Evolutionary conservation across 1,140 invertebrate species (phyloP).

Genomic region (Drosophila virilis): DNA sequence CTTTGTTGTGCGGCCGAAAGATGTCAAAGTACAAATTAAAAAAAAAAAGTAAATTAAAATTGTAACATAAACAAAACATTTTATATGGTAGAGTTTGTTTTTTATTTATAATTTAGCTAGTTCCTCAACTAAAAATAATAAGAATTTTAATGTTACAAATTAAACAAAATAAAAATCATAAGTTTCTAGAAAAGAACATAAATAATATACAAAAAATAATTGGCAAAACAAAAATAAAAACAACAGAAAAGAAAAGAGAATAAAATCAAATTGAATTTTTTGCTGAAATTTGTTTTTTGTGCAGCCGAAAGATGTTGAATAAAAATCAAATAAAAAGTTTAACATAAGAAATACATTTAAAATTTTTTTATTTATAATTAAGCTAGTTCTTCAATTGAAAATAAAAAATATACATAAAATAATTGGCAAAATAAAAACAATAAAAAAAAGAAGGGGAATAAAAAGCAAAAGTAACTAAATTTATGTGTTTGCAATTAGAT

Average conservation of each 20-base stretch:
- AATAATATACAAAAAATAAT: slow-evolving; percentile 4
- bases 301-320: slow-evolving; percentile 26
- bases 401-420: slow-evolving; percentile 32
- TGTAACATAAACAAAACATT: slow-evolving; percentile 17
- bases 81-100: slow-evolving; percentile 50
- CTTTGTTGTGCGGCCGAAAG: slow-evolving; percentile 24
- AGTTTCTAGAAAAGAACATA: slow-evolving; percentile 56
- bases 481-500: slow-evolving; percentile 39
- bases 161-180: slow-evolving; percentile 47
- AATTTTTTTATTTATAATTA: slow-evolving; percentile 70
- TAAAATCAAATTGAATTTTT: slow-evolving; percentile 6
- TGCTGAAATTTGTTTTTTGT: slow-evolving; percentile 3
- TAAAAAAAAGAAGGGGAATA: slow-evolving; percentile 38
- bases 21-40: slow-evolving; percentile 10
- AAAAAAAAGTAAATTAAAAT: slow-evolving; percentile 10
- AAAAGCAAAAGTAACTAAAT: slow-evolving; percentile 33
- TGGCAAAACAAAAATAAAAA: slow-evolving; percentile 24
- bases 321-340: slow-evolving; percentile 11
- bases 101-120: slow-evolving; percentile 73
- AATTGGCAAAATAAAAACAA: slow-evolving; percentile 15
- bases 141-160: slow-evolving; percentile 35
- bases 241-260: slow-evolving; percentile 39
- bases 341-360: slow-evolving; percentile 24
- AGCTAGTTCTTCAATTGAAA: slow-evolving; percentile 51
- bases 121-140: slow-evolving; percentile 51